Percentiles rank a stretch among this genome's conserved stretches.
Conservation (phyloP, 2,113 vertebrate species). For the Bufo gargarizans region DNA sequence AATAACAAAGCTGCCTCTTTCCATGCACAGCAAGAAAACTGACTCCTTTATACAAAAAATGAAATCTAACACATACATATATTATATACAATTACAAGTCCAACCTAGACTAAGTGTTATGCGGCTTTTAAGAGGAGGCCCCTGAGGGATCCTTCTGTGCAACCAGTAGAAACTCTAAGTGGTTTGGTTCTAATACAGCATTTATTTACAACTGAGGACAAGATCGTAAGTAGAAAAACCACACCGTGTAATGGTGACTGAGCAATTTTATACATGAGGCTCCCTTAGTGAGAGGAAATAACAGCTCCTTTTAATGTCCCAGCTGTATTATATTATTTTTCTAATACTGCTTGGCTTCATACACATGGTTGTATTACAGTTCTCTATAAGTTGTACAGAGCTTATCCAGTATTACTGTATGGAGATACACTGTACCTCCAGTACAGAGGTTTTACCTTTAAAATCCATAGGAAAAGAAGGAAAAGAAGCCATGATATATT, state of each 20-base stretch:
- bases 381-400: too few relatives aligned
- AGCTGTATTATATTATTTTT: neutral
- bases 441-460: too few relatives aligned
- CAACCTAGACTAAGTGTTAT: conserved; percentile 1
- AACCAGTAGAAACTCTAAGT: conserved; percentile 5
- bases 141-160: conserved; percentile 19
- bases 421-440: too few relatives aligned
- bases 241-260: neutral
- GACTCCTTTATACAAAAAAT: neutral
- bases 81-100: neutral
- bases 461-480: too few relatives aligned
- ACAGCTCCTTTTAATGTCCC: neutral
- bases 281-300: neutral
- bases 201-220: conserved; percentile 8
- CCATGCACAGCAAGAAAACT: neutral
- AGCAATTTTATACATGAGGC: neutral
- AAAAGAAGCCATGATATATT: too few relatives aligned
- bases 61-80: neutral
- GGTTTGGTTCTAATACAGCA: conserved; percentile 15
- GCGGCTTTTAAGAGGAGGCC: conserved; percentile 4
- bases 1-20: neutral
- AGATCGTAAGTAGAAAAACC: neutral
- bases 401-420: too few relatives aligned
- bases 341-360: neutral
- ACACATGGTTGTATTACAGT: neutral